Conservation (phyloP, 2,797 vertebrate genomes). For the Distichodus sexfasciatus region DNA sequence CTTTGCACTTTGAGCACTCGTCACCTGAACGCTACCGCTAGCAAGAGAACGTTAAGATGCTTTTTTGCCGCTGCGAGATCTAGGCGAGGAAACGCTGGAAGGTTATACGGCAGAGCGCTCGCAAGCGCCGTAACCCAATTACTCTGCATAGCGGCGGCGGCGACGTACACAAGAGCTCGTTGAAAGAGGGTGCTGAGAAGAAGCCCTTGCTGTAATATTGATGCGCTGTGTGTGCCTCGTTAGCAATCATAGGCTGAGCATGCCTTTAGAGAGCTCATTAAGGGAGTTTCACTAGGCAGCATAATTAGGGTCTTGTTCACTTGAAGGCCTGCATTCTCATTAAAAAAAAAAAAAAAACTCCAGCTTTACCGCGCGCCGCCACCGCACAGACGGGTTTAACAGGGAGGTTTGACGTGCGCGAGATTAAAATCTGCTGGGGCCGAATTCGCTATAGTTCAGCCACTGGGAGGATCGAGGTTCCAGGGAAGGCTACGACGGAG, state of each 20-base stretch:
- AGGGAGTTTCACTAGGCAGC: slow-evolving; percentile 34
- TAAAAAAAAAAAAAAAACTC: neutral
- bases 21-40: slow-evolving; percentile 19
- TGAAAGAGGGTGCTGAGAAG: slow-evolving; percentile 31
- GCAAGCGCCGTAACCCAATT: slow-evolving; percentile 41
- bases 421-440: no score
- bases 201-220: slow-evolving; percentile 32
- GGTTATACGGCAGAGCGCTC: slow-evolving; percentile 17
- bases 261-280: slow-evolving; percentile 45
- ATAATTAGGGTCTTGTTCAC: slow-evolving; percentile 43
- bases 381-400: slow-evolving; percentile 31
- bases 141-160: slow-evolving; percentile 3
- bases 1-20: neutral
- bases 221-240: slow-evolving; percentile 23
- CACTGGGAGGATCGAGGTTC: no score
- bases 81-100: neutral
- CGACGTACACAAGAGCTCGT: slow-evolving; percentile 4
- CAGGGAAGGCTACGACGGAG: no score
- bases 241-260: slow-evolving; percentile 32
- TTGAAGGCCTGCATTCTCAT: slow-evolving; percentile 21
- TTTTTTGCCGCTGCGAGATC: slow-evolving; percentile 20
- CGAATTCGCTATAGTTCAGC: no score
- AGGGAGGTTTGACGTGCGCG: no score
- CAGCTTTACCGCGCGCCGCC: slow-evolving; percentile 1
- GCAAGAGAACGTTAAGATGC: slow-evolving; percentile 13